Evolutionary conservation across 2,888 invertebrate genomes (phyloP).

Genomic region (Selenia dentaria): DNA sequence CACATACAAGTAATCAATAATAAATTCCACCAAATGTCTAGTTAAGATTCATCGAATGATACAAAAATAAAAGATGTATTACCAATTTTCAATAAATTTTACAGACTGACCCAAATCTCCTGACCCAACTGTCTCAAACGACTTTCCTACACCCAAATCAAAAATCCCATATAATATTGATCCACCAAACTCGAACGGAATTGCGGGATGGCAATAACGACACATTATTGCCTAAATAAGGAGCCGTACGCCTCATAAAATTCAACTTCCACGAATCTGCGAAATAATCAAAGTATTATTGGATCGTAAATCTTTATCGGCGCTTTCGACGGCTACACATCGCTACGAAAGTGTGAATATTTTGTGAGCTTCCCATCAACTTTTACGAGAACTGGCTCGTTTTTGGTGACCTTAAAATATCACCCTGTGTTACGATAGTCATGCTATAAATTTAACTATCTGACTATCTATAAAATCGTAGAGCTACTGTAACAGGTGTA

Average conservation of each 20-base stretch:
- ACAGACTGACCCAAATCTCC: constrained; percentile 4
- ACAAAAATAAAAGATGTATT: too few species aligned
- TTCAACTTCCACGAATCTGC: constrained; percentile 74
- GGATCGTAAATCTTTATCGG: constrained; percentile 77
- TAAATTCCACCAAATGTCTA: too few species aligned
- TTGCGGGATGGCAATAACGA: constrained; percentile 56
- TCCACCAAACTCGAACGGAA: constrained; percentile 46
- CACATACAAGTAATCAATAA: too few species aligned
- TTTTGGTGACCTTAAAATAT: constrained; percentile 36
- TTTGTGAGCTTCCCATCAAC: constrained; percentile 62
- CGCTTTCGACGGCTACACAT: constrained; percentile 52
- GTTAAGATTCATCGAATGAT: too few species aligned
- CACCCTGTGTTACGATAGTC: constrained; percentile 29
- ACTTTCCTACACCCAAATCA: constrained; percentile 19
- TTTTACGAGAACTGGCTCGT: constrained; percentile 42
- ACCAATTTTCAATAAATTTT: not conserved
- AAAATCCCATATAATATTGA: constrained; percentile 48
- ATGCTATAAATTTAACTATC: constrained; percentile 9
- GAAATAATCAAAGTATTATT: constrained; percentile 80
- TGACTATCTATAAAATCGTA: not conserved
- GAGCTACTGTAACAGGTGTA: too few species aligned
- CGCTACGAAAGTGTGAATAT: constrained; percentile 64
- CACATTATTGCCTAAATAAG: constrained; percentile 73
- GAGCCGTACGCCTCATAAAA: constrained; percentile 71
- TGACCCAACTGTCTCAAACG: constrained; percentile 10